phyloP scores from a whole-genome alignment of 2,888 invertebrate genomes.

The Cerceris rybyensis region DNA sequence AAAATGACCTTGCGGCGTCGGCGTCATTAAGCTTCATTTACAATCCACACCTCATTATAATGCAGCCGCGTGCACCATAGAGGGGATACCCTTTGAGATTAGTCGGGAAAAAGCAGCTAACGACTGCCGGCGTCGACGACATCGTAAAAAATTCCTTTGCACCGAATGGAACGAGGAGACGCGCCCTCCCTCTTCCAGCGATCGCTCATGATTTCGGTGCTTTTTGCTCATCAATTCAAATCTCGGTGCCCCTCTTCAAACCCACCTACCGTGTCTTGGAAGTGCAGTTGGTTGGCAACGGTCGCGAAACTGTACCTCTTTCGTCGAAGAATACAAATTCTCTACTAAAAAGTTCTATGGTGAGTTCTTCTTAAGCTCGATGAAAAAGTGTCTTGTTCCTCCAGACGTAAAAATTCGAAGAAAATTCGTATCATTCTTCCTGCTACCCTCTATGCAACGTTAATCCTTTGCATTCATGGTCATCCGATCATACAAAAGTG shows the following conservation, averaged over 20 bases:
- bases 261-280: slow-evolving; percentile 34
- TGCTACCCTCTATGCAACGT: slow-evolving; percentile 21
- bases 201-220: slow-evolving; percentile 73
- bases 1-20: slow-evolving; percentile 72
- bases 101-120: slow-evolving; percentile 76
- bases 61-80: slow-evolving; percentile 63
- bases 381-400: too few relatives aligned
- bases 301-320: slow-evolving; percentile 36
- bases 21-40: slow-evolving; percentile 79
- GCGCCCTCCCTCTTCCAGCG: slow-evolving; percentile 60
- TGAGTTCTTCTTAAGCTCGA: too few relatives aligned
- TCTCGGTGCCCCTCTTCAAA: slow-evolving; percentile 50
- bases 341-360: too few relatives aligned
- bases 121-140: slow-evolving; percentile 72
- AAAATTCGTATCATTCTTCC: slow-evolving; percentile 11
- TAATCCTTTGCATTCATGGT: slow-evolving; percentile 35
- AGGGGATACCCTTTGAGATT: slow-evolving; percentile 69
- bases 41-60: slow-evolving; percentile 79
- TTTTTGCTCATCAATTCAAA: slow-evolving; percentile 77
- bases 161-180: slow-evolving; percentile 58
- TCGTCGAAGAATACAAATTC: background rate
- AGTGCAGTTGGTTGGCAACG: slow-evolving; percentile 50
- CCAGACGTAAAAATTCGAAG: background rate
- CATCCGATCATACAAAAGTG: slow-evolving; percentile 49
- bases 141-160: slow-evolving; percentile 68